Base-by-base conservation (phyloP, 2,797 vertebrate species). In the Microhierax caerulescens region DNA sequence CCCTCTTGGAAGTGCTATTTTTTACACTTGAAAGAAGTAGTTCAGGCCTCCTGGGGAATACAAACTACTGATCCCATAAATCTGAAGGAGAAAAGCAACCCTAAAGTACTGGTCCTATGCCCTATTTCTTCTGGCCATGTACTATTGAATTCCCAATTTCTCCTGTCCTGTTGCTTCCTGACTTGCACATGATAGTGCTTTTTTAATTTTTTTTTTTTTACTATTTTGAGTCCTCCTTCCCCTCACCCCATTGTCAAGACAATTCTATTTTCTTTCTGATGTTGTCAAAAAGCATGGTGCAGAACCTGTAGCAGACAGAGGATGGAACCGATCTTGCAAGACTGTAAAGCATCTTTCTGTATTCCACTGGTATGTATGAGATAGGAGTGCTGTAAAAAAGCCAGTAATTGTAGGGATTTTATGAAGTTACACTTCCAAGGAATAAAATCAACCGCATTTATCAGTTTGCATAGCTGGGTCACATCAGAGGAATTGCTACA, bases 201-300 rank as follows among this genome's bases (percentile, higher is more conserved):
- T 23, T 2, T 10, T 20, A 43, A 20, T 30, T 4, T n/a, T 2
- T 15, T 0, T 23, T 36, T 36, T 19, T 16, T 27, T 7, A 5
- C 3, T 54, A 0, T 21, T 39, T 27, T 24, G 16, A 25, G 30
- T 4, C 3, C 11, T 54, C 9, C 8, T 43, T 4, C 8, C 7
- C 2, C 5, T 43, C 41, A 17, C 41, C 6, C 5, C 5, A 2
- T 27, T 2, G 9, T 53, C 24, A 68, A 78, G 30, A n/a, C 70
- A 78, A 37, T 51, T 23, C 15, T 68, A 56, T 74, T 67, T 48
- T 72, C 16, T 73, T 36, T 74, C 27, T 61, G 9, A 16, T 61
- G 23, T 14, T 74, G 37, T 65, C 12, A 37, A 61, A 39, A 80
- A n/a, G 43, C 15, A 13, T 27, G 30, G 25, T 69, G 21, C 21